Conservation (phyloP, 1,140 invertebrate genomes). For the Lerema accius region DNA sequence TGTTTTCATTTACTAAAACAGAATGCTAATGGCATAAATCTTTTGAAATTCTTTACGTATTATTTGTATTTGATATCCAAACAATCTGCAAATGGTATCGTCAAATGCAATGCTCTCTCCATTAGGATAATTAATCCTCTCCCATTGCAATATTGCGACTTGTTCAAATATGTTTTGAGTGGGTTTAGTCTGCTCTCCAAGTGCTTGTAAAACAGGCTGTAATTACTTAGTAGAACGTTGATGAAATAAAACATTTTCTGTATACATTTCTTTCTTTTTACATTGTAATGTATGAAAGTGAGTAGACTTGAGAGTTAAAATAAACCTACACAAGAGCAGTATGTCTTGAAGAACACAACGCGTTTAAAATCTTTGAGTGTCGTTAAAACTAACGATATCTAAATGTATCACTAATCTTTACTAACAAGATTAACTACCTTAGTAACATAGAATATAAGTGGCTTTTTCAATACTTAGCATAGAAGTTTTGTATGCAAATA, state of each 20-base stretch:
- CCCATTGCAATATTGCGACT: slow-evolving; percentile 4
- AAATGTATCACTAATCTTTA: too few relatives aligned
- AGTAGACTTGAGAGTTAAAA: too few relatives aligned
- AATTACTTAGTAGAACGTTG: not conserved
- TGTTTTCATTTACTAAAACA: too few relatives aligned
- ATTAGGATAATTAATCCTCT: slow-evolving; percentile 15
- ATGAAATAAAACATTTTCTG: not conserved
- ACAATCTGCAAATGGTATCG: not conserved
- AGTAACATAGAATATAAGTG: too few relatives aligned
- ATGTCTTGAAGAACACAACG: too few relatives aligned
- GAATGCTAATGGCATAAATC: too few relatives aligned
- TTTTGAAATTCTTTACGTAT: not conserved
- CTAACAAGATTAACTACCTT: too few relatives aligned
- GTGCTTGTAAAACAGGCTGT: not conserved
- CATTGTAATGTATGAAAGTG: too few relatives aligned
- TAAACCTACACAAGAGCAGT: too few relatives aligned
- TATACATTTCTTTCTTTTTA: not conserved
- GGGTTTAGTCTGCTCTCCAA: not conserved
- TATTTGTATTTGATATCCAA: slow-evolving; percentile 1
- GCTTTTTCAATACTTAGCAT: too few relatives aligned
- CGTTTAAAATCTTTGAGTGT: too few relatives aligned
- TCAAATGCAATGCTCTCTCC: slow-evolving; percentile 11
- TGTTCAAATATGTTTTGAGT: slow-evolving; percentile 11
- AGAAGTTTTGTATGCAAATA: not conserved
- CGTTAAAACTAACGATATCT: too few relatives aligned